Conservation (phyloP, 2,797 vertebrate genomes). For the Enteromius unitaeniatus region DNA sequence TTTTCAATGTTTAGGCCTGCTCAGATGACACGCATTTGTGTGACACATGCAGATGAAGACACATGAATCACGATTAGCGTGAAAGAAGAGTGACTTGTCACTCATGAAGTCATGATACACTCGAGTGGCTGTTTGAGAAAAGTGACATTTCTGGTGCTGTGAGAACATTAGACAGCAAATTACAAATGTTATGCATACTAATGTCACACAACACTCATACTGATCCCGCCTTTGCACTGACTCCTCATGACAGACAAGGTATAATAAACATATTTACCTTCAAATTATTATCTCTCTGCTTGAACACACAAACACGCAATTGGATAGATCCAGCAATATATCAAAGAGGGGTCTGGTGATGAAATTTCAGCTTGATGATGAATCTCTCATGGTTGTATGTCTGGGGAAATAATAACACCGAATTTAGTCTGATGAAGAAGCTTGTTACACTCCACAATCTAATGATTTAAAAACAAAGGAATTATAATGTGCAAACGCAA, state of each 20-base stretch:
- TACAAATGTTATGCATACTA: not conserved
- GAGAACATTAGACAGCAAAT: constrained; percentile 12
- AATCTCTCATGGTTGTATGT: constrained; percentile 45
- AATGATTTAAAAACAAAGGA: constrained; percentile 55
- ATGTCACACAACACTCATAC: not conserved
- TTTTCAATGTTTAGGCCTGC: constrained; percentile 51
- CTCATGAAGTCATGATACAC: constrained; percentile 18
- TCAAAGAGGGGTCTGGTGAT: constrained; percentile 48
- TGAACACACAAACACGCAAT: constrained; percentile 43
- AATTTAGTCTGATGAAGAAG: constrained; percentile 53
- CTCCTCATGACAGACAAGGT: constrained; percentile 30
- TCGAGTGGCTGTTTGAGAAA: constrained; percentile 19
- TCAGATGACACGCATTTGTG: constrained; percentile 52
- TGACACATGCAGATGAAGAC: constrained; percentile 60
- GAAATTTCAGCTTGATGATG: constrained; percentile 52
- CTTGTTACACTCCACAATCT: constrained; percentile 31
- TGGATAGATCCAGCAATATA: constrained; percentile 45
- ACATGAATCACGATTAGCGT: constrained; percentile 63
- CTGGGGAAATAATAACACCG: constrained; percentile 56
- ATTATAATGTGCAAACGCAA: constrained; percentile 29
- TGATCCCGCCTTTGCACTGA: constrained; percentile 39
- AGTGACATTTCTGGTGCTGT: not conserved
- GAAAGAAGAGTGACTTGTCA: constrained; percentile 24
- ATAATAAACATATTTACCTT: constrained; percentile 47
- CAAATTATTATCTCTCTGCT: constrained; percentile 44